These are phyloP conservation scores for Xenus cinereus DNA, from an alignment of 2,113 vertebrate genomes.

Conservation along the genomic window DNA sequence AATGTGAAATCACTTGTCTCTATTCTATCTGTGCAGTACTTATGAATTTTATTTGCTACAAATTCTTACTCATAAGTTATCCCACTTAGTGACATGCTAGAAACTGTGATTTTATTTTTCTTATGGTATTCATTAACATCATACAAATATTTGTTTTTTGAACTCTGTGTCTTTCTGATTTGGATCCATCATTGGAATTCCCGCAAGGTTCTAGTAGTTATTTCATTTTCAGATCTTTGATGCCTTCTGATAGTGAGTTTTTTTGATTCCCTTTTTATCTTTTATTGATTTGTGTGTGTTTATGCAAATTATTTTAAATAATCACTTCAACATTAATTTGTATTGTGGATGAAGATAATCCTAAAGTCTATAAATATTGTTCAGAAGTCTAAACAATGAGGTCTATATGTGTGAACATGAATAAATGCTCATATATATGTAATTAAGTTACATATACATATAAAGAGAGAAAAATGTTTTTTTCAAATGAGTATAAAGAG, in stretches of 20 bases:
- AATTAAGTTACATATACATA: neutral
- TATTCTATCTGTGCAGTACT: neutral
- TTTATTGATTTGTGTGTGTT: neutral
- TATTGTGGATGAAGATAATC: neutral
- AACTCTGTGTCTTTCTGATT: neutral
- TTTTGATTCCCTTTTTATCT: neutral
- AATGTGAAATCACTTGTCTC: neutral
- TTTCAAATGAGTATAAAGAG: neutral
- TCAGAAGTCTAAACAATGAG: neutral
- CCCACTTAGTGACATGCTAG: neutral
- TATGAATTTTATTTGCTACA: neutral
- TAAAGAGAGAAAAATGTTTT: rapidly evolving
- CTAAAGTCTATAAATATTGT: neutral
- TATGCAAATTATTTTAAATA: neutral
- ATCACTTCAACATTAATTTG: neutral
- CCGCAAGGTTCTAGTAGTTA: neutral
- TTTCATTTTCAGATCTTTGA: neutral
- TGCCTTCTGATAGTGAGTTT: neutral
- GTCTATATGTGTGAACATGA: neutral
- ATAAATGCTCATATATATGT: neutral
- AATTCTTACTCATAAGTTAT: neutral
- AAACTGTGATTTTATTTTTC: neutral
- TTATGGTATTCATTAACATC: neutral
- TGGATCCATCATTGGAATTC: neutral
- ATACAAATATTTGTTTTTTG: neutral